Conservation (phyloP, 1,140 invertebrate species). For the Microplitis demolitor region DNA sequence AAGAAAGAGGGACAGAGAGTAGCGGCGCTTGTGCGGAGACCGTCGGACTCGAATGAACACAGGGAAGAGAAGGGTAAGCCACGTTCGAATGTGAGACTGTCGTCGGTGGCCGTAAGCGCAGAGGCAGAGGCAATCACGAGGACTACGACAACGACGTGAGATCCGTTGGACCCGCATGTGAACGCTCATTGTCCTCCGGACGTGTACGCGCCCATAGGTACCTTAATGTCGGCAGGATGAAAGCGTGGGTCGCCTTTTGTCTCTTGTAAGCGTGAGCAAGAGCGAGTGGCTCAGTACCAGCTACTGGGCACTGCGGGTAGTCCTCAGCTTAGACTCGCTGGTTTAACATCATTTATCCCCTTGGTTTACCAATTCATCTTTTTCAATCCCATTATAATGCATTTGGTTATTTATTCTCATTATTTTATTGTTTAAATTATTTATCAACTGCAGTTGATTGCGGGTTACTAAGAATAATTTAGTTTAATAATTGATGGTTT, state of each 20-base stretch:
- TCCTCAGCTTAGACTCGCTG: constrained; percentile 5
- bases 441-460: neutral
- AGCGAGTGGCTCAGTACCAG: constrained; percentile 11
- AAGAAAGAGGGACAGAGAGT: constrained; percentile 4
- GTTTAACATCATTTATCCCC: constrained; percentile 4
- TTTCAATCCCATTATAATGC: neutral
- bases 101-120: constrained; percentile 39
- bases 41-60: constrained; percentile 13
- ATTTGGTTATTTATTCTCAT: neutral
- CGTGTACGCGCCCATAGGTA: constrained; percentile 30
- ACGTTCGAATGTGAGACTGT: constrained; percentile 6
- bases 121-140: constrained; percentile 28
- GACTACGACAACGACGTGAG: constrained; percentile 40
- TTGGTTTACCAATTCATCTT: neutral
- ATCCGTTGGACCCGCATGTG: constrained; percentile 56
- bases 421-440: neutral
- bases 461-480: neutral
- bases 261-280: constrained; percentile 19
- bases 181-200: constrained; percentile 45
- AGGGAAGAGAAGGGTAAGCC: constrained; percentile 16
- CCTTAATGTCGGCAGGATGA: constrained; percentile 55
- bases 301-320: constrained; percentile 28
- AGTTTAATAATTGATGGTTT: neutral
- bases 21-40: constrained; percentile 17
- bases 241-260: constrained; percentile 43